phyloP scores from a whole-genome alignment of 2,888 invertebrate species.

The Lasioglossum pauxillum region DNA sequence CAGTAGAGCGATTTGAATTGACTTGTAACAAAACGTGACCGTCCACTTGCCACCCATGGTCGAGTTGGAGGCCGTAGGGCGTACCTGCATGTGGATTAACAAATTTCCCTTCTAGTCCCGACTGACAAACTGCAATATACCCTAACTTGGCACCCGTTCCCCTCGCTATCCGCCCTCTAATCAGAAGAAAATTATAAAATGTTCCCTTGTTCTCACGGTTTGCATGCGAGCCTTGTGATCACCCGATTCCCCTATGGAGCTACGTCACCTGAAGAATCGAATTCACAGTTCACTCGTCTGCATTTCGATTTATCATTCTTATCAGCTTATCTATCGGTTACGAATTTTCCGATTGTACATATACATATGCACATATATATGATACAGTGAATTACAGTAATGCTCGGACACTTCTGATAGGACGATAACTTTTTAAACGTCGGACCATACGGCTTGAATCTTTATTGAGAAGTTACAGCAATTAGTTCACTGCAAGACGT shows the following conservation, averaged over 20 bases:
- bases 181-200: background rate
- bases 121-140: conserved; percentile 38
- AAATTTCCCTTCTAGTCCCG: conserved; percentile 24
- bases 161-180: background rate
- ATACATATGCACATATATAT: background rate
- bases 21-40: conserved; percentile 64
- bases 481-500: too few relatives aligned
- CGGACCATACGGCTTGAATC: too few relatives aligned
- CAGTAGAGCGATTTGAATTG: conserved; percentile 68
- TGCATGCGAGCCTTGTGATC: conserved; percentile 66
- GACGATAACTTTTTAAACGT: too few relatives aligned
- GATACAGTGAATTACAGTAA: too few relatives aligned
- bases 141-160: conserved; percentile 16
- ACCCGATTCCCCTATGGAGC: conserved; percentile 56
- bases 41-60: conserved; percentile 61
- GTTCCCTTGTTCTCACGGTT: conserved; percentile 43
- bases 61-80: conserved; percentile 69
- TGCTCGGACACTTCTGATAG: too few relatives aligned
- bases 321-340: background rate
- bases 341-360: background rate
- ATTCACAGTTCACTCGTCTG: background rate
- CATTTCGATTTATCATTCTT: background rate
- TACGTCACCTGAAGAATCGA: conserved; percentile 43
- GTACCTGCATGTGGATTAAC: conserved; percentile 69
- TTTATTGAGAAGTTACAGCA: too few relatives aligned